A percentile compares a stretch with the other conserved stretches of the same genome.
These are phyloP conservation scores for Copidosoma aretas DNA, from an alignment of 2,888 invertebrate genomes.

Conservation along the genomic window DNA sequence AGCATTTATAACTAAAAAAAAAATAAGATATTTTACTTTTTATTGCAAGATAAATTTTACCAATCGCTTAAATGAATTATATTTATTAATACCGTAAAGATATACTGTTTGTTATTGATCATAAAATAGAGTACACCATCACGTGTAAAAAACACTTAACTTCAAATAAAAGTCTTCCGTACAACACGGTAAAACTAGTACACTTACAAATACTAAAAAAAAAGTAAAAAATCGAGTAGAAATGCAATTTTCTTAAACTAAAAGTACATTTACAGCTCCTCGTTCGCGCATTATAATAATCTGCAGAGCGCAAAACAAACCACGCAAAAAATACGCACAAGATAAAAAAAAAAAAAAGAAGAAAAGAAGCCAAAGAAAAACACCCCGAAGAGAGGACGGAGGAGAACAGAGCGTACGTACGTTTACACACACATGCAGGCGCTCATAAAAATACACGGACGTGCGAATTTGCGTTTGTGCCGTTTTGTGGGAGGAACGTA, in stretches of 20 bases:
- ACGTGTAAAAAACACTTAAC: too few relatives aligned
- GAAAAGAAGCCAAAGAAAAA: conserved; percentile 34
- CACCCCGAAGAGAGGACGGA: conserved; percentile 13
- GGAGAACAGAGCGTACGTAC: not conserved
- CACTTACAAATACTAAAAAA: not conserved
- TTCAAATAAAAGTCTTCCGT: too few relatives aligned
- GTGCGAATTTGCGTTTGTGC: not conserved
- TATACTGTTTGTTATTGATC: too few relatives aligned
- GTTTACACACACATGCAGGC: not conserved
- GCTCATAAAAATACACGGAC: not conserved
- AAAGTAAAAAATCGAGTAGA: conserved; percentile 4
- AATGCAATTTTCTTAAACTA: not conserved
- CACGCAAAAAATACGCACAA: conserved; percentile 17
- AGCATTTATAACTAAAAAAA: too few relatives aligned
- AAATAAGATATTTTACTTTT: too few relatives aligned
- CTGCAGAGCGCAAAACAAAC: conserved; percentile 33
- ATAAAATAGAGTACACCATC: too few relatives aligned
- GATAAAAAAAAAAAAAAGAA: conserved; percentile 25
- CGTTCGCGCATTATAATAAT: conserved; percentile 36
- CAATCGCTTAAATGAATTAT: too few relatives aligned
- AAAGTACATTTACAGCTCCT: conserved; percentile 27
- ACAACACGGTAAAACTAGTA: too few relatives aligned
- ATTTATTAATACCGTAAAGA: too few relatives aligned
- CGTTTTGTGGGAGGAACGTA: conserved; percentile 32
- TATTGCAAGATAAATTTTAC: too few relatives aligned